Base-by-base conservation (phyloP, 1,140 invertebrate species). In the Coenobita brevimanus region DNA sequence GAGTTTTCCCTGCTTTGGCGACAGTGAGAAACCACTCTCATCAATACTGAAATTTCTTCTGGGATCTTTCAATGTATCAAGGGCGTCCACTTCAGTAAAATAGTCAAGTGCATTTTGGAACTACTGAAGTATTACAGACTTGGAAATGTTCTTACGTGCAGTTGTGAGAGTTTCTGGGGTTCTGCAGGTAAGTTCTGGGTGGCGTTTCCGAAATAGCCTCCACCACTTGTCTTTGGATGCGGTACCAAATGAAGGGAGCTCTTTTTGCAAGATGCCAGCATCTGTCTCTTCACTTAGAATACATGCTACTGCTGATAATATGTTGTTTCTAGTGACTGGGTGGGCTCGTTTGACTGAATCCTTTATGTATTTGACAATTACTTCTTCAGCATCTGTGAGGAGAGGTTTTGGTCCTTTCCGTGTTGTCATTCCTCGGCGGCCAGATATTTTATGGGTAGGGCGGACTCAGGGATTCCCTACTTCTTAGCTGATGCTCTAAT, bases 1-100 rank as follows among this genome's bases (percentile, higher is more conserved):
- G 17, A 54, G 15, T 21, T n/a, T 50, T 27, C 46, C 76, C 30
- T 79, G 41, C 30, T 78, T 78, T 6, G 75, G 75, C 6, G 75
- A 78, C 21, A 78, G 76, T 13, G 76, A 54, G n/a, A 57, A 79
- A n/a, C 46, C 15, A 13, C 4, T 4, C 21, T 79, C 76, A 57
- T 79, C 76, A 54, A 57, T 79, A n/a, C 54, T 79, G 27, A 21
- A 79, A 30, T 54, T 79, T 57, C 76, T 79, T 24, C 3, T 10
- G 4, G 43, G 27, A 21, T 79, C 76, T n/a, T 27, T 57, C 3
- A 79, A 54, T 10, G 54, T 33, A 79, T 79, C 76, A 3, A 79
- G 3, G 27, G 46, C 46, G 54, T 79, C 21, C 3, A 21, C 3
- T 3, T 79, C 76, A 2, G 3, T 27, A 27, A 79, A 57, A 57